These are phyloP conservation scores for Agonopterix arenella DNA, from an alignment of 2,888 invertebrate species.

Conservation along the genomic window DNA sequence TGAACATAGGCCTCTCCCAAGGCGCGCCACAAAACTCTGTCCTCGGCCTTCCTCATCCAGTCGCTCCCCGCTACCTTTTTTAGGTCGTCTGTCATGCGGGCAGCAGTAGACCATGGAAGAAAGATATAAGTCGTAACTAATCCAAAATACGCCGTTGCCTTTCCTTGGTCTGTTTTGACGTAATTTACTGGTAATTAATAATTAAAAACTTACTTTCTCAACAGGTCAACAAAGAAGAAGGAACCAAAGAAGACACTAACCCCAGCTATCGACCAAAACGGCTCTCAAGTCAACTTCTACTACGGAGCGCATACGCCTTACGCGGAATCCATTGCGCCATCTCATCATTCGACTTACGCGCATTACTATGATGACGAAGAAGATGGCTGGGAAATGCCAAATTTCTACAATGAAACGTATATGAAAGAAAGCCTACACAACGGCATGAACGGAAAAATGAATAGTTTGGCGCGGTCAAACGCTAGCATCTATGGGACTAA, in stretches of 20 bases:
- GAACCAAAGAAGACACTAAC: constrained; percentile 95
- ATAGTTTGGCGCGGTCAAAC: constrained; percentile 94
- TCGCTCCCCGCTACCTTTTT: too few relatives aligned
- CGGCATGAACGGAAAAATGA: constrained; percentile 91
- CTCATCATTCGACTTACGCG: constrained; percentile 96
- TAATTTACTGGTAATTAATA: too few relatives aligned
- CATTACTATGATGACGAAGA: constrained; percentile 97
- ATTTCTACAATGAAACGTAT: constrained; percentile 97
- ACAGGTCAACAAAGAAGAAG: constrained; percentile 88
- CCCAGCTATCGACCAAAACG: constrained; percentile 93
- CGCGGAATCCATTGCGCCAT: constrained; percentile 96
- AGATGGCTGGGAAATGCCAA: constrained; percentile 98
- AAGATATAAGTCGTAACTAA: too few relatives aligned
- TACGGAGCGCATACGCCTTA: constrained; percentile 96
- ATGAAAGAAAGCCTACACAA: constrained; percentile 96
- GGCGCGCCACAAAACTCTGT: too few relatives aligned
- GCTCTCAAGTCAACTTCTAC: constrained; percentile 97
- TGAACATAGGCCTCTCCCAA: too few relatives aligned
- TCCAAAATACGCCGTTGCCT: too few relatives aligned
- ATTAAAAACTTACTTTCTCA: background rate
- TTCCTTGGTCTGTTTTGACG: too few relatives aligned
- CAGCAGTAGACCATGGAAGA: too few relatives aligned
- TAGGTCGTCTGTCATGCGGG: too few relatives aligned
- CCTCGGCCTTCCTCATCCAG: too few relatives aligned
- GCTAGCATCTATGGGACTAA: constrained; percentile 96